A percentile compares a stretch with the other conserved stretches of the same genome.
phyloP scores from a whole-genome alignment of 2,797 vertebrate genomes.

The Eulemur coronatus region DNA sequence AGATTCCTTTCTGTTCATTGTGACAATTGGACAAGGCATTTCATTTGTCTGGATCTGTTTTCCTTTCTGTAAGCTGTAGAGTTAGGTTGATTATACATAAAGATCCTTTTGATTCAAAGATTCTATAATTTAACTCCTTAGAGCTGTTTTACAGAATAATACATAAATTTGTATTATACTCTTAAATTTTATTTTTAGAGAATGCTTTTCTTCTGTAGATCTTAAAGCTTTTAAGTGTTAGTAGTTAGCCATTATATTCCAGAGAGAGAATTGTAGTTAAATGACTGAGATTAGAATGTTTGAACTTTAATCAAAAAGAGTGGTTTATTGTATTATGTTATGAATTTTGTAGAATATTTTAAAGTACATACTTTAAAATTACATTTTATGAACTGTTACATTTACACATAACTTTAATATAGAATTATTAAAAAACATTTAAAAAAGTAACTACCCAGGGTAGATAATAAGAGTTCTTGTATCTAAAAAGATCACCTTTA shows the following conservation, averaged over 20 bases:
- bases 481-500: not conserved
- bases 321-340: slow-evolving; percentile 5
- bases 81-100: slow-evolving; percentile 13
- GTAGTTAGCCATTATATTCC: slow-evolving; percentile 17
- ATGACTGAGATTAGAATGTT: slow-evolving; percentile 26
- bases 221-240: not conserved
- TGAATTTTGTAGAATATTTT: slow-evolving; percentile 40
- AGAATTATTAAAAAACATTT: not conserved
- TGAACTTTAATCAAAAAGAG: not conserved
- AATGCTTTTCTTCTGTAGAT: not conserved
- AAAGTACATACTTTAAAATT: not conserved
- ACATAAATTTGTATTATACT: slow-evolving; percentile 17
- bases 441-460: not conserved
- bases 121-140: slow-evolving; percentile 30
- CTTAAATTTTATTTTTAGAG: slow-evolving; percentile 34
- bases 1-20: not conserved
- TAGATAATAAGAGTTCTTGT: not conserved
- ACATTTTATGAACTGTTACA: not conserved
- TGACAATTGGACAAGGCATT: not conserved
- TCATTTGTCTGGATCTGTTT: slow-evolving; percentile 40
- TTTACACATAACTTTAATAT: not conserved
- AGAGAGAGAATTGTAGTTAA: not conserved
- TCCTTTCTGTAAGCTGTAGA: not conserved
- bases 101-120: not conserved
- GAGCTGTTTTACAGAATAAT: not conserved